Percentiles rank a stretch among this genome's conserved stretches.
These are phyloP conservation scores for Mnemiopsis leidyi DNA, from an alignment of 37 sponge, comb jelly and placozoan genomes.

Conservation along the genomic window DNA sequence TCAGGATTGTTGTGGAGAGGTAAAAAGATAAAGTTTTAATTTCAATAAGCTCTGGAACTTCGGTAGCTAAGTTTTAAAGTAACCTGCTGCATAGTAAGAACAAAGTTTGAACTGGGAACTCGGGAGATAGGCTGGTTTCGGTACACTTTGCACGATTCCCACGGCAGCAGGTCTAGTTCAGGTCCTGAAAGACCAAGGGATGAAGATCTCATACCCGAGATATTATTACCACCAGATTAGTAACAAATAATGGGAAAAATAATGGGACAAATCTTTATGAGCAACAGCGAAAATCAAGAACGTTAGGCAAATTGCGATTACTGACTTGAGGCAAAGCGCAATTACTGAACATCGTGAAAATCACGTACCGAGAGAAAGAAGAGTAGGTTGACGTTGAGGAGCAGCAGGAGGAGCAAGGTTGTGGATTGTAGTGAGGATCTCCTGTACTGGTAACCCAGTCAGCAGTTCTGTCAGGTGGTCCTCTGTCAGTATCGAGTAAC, in stretches of 20 bases:
- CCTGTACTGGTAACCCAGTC: neutral
- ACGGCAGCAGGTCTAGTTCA: neutral
- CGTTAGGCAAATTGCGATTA: no score
- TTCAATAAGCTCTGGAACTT: no score
- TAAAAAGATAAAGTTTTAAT: no score
- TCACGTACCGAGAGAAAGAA: neutral
- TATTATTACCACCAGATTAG: no score
- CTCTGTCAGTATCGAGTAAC: constrained; percentile 20
- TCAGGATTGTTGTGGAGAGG: no score
- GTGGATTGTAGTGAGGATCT: neutral
- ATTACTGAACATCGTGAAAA: no score
- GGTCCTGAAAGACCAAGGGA: neutral
- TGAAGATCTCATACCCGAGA: no score
- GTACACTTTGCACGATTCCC: constrained; percentile 22
- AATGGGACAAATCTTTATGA: no score
- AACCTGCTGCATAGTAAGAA: neutral
- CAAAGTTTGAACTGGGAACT: constrained; percentile 11
- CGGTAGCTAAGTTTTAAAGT: no score
- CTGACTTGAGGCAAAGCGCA: no score
- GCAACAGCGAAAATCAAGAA: no score
- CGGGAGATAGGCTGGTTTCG: constrained; percentile 14
- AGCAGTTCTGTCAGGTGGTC: constrained; percentile 17
- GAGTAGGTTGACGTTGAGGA: neutral
- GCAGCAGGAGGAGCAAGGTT: constrained; percentile 5
- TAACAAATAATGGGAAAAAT: no score